Base-by-base conservation (phyloP, 2,113 vertebrate species). In the Ptychochromis oligacanthus region DNA sequence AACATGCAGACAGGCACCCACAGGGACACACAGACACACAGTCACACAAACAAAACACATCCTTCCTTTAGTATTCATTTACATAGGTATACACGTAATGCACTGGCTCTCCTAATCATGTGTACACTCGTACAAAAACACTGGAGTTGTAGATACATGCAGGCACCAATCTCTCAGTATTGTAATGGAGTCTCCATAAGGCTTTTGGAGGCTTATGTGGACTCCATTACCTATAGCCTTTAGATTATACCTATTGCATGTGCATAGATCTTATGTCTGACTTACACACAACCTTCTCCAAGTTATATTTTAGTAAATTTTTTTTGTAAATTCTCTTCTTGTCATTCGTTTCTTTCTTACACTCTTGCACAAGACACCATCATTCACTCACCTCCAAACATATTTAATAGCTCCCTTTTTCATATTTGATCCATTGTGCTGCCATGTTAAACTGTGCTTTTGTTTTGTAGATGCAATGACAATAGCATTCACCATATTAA, bases 401-500 rank as follows among this genome's bases (percentile, higher is more conserved):
- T 75, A 79, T 74, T 87, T 72, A 79, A 54, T 70, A 54, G 54
- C 88, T 84, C 49, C 12, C 79, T 60, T 54, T 77, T 84, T 91
- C 82, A 80, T 58, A 81, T 81, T 77, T 31, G 57, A 75, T 83
- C 83, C 76, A 8, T 60, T 20, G 52, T 13, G 75, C 88, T 54
- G 83, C 81, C 77, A 22, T 80, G 85, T 89, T 89, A 74, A 82
- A 84, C 77, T 49, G 75, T 43, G 89, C 84, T 87, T 87, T 91
- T 92, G 84, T 90, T 89, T 91, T 76, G 81, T 75, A 86, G 84
- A 91, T 92, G 87, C 87, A 87, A 92, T 84, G 82, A 87, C 91
- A 87, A 81, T 82, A 61, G 86, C 80, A 83, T 89, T 87, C 65
- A 52, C 76, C 61, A 74, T 90, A 80, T 92, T 91, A 93, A 92